Evolutionary conservation across 2,113 vertebrate species (phyloP).

Genomic region (Rhodinocichla rosea): DNA sequence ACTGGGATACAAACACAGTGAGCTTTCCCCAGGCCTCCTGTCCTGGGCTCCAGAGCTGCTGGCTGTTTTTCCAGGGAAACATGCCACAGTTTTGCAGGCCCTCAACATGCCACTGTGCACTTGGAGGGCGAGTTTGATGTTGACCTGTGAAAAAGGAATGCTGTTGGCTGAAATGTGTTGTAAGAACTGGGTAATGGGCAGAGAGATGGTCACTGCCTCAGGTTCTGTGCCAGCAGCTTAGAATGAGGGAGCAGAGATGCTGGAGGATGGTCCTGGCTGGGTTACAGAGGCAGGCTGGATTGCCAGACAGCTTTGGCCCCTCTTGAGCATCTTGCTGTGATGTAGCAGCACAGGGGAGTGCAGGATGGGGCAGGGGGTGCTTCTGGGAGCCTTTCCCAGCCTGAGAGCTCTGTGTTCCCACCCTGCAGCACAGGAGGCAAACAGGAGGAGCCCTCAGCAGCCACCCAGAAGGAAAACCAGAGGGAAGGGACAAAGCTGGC

Average conservation of each 20-base stretch:
- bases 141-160: not conserved
- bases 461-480: fast-evolving
- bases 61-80: not conserved
- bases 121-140: not conserved
- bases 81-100: not conserved
- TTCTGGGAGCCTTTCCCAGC: not conserved
- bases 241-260: not conserved
- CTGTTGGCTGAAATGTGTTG: not conserved
- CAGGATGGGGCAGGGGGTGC: fast-evolving
- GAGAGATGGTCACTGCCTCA: not conserved
- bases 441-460: not conserved
- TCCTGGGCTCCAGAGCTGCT: not conserved
- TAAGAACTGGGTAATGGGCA: not conserved
- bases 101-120: fast-evolving
- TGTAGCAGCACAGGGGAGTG: not conserved
- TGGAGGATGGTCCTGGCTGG: not conserved
- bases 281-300: not conserved
- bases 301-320: not conserved
- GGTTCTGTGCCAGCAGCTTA: not conserved
- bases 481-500: not conserved
- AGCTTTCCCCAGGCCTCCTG: not conserved
- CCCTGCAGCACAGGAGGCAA: not conserved
- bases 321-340: not conserved
- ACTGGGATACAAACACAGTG: not conserved
- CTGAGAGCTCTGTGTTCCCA: not conserved